phyloP scores from a whole-genome alignment of 2,797 vertebrate genomes.

The Taeniopygia guttata region DNA sequence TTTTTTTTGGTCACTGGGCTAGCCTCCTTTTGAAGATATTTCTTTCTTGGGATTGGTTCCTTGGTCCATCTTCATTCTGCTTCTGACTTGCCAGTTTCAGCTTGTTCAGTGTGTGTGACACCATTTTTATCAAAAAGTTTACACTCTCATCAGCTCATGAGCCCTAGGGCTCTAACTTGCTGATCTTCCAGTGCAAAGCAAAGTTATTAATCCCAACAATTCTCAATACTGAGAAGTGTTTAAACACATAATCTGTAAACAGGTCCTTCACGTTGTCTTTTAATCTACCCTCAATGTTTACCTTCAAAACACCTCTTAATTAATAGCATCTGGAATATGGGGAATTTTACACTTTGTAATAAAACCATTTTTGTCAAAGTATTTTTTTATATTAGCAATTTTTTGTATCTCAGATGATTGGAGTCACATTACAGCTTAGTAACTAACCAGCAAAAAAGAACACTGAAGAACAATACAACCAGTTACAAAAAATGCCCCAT shows the following conservation, averaged over 20 bases:
- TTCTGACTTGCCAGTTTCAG: background rate
- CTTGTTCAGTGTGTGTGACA: background rate
- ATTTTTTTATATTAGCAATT: too few species aligned
- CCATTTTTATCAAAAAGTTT: background rate
- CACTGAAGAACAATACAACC: background rate
- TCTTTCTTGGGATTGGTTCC: background rate
- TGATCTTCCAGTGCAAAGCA: background rate
- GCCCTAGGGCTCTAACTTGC: background rate
- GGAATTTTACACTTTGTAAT: background rate
- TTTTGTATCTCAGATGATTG: background rate
- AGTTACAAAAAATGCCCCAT: accelerated
- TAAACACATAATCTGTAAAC: background rate
- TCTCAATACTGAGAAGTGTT: background rate
- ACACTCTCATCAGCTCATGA: accelerated
- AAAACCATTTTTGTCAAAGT: background rate
- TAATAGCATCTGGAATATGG: background rate
- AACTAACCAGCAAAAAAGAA: background rate
- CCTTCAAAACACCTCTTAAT: background rate
- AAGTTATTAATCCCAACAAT: background rate
- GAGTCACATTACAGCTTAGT: background rate
- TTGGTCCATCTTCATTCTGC: background rate
- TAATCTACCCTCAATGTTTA: background rate
- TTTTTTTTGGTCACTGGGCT: background rate
- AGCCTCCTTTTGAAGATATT: background rate
- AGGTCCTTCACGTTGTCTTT: background rate